A percentile compares a stretch with the other conserved stretches of the same genome.
Conservation (phyloP, 2,888 invertebrate species). For the Spodoptera littoralis region DNA sequence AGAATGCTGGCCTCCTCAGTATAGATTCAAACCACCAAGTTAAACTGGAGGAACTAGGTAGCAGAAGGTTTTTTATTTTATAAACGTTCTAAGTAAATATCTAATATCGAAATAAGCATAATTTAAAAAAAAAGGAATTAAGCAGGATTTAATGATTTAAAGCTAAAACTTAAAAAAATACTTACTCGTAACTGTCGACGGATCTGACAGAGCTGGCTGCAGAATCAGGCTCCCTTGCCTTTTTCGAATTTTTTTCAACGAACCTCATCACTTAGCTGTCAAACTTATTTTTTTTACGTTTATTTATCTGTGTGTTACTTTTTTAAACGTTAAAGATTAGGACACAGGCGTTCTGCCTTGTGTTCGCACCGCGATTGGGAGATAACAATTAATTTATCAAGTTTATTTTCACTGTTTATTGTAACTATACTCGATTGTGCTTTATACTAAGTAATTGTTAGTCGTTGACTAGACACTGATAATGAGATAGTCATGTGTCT, state of each 20-base stretch:
- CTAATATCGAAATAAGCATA: too few species aligned
- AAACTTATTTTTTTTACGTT: slow-evolving; percentile 3
- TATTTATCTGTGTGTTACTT: slow-evolving; percentile 10
- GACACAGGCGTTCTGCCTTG: slow-evolving; percentile 38
- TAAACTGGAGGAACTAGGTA: too few species aligned
- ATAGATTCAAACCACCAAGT: too few species aligned
- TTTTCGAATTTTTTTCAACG: slow-evolving; percentile 43
- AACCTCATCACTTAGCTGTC: slow-evolving; percentile 40
- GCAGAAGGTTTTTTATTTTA: too few species aligned
- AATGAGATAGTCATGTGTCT: neutral
- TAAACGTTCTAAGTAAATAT: too few species aligned
- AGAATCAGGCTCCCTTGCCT: slow-evolving; percentile 64
- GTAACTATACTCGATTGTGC: slow-evolving; percentile 5
- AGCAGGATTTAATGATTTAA: neutral
- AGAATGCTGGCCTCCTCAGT: too few species aligned
- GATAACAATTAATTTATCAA: slow-evolving; percentile 49
- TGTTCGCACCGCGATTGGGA: slow-evolving; percentile 41
- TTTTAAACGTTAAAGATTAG: slow-evolving; percentile 11
- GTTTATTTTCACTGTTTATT: slow-evolving; percentile 38
- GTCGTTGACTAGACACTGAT: slow-evolving; percentile 15
- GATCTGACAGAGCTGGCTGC: slow-evolving; percentile 75
- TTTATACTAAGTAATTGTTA: slow-evolving; percentile 13
- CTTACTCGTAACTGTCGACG: slow-evolving; percentile 76
- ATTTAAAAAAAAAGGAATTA: too few species aligned
- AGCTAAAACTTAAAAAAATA: slow-evolving; percentile 20